These are phyloP conservation scores for Adelphocoris suturalis DNA, from an alignment of 2,888 invertebrate species.

Conservation along the genomic window DNA sequence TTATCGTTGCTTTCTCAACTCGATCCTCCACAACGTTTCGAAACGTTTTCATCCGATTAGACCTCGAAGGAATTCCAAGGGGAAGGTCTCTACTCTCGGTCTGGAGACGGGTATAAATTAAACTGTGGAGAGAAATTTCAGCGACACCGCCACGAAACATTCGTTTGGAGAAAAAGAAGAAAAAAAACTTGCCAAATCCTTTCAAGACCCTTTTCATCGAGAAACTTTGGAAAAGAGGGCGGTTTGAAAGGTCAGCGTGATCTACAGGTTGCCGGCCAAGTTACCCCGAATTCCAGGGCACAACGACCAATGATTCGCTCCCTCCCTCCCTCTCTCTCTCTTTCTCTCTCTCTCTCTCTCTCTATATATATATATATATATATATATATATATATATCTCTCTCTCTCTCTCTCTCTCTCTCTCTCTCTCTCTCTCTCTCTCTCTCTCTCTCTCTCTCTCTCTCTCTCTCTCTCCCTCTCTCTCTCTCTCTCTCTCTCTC, in stretches of 20 bases:
- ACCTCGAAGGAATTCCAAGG: background rate
- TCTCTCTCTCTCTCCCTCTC: too few relatives aligned
- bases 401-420: too few relatives aligned
- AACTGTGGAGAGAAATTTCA: constrained; percentile 15
- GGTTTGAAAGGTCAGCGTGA: constrained; percentile 40
- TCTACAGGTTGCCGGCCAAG: constrained; percentile 36
- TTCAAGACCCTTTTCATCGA: constrained; percentile 1
- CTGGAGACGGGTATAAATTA: background rate
- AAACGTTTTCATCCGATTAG: constrained; percentile 39
- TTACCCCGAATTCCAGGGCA: constrained; percentile 13
- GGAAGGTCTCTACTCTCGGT: background rate
- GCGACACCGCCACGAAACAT: background rate
- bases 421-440: too few relatives aligned
- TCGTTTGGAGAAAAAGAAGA: background rate
- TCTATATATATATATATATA: background rate
- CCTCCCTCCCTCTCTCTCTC: background rate
- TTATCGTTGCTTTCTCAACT: constrained; percentile 26
- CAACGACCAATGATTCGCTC: background rate
- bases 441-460: too few relatives aligned
- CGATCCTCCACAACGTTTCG: constrained; percentile 12
- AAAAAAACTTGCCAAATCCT: background rate
- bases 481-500: too few relatives aligned
- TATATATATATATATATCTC: too few relatives aligned
- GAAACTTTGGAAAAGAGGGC: background rate
- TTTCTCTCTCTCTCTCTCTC: too few relatives aligned